Evolutionary conservation across 2,113 vertebrate species (phyloP), one percentile per base, ranked within the genome.

Genomic region (Oncorhynchus gorbuscha): DNA sequence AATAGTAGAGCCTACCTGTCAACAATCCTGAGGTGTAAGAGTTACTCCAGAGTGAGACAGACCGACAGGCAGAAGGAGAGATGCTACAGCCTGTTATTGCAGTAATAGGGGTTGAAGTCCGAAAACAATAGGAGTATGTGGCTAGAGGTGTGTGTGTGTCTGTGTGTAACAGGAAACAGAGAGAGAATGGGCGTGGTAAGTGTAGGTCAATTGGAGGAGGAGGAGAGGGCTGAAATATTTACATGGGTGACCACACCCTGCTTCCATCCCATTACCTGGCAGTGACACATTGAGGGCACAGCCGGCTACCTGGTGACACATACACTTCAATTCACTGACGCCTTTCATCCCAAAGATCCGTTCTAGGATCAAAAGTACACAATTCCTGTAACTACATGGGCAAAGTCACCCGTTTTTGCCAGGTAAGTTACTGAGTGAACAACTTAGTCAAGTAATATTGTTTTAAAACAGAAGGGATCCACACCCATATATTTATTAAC

Each of bases 91-190:
- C 48, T 91, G 79, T 75, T 83, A 80, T 89, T 86, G 82, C 86
- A 92, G 82, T 45, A 1, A 75, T 30, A 84, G 69, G 62, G 91
- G 86, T 79, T 92, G 86, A 92, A 93, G 93, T 94, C 92, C 92
- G 87, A 86, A 76, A 45, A 83, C 65, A n/a, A 14, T 24, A 80
- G 71, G 72, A 81, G 61, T 65, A 70, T 71, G 72, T 48, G 22
- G 39, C 45, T 71, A 70, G 16, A 80, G 70, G 76, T 66, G 76
- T n/a, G 35, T 76, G 73, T 66, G 48, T 30, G 70, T 32, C 30
- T 22, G 30, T 49, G 68, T 64, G 64, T 24, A 20, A 61, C 24
- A 73, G n/a, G 71, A 35, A 62, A 22, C 30, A 45, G 30, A 20
- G n/a, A 68, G 45, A 61, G 13, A 68, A 26, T 9, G 26, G 24